Evolutionary conservation across 2,888 invertebrate genomes (phyloP).

Genomic region (Drosophila vallismaia): DNA sequence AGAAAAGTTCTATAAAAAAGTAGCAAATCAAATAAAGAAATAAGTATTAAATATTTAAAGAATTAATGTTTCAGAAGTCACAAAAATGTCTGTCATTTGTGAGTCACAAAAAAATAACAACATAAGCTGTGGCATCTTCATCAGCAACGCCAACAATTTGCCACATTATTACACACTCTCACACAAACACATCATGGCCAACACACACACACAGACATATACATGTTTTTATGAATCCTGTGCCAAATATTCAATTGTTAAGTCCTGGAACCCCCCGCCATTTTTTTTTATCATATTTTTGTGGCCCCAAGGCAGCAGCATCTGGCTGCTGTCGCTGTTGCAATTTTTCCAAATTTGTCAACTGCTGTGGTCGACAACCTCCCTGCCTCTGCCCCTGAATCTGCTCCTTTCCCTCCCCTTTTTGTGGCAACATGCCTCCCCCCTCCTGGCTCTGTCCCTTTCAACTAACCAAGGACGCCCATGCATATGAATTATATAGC

Average conservation of each 20-base stretch:
- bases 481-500: slow-evolving; percentile 63
- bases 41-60: background rate
- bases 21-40: background rate
- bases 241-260: slow-evolving; percentile 40
- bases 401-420: background rate
- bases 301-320: slow-evolving; percentile 45
- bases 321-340: slow-evolving; percentile 56
- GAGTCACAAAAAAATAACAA: background rate
- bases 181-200: slow-evolving; percentile 5
- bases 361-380: slow-evolving; percentile 49
- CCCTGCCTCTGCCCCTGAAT: background rate
- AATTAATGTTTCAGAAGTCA: background rate
- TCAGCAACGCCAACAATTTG: slow-evolving; percentile 42
- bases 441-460: slow-evolving; percentile 14
- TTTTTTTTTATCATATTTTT: slow-evolving; percentile 17
- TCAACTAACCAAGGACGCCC: slow-evolving; percentile 40
- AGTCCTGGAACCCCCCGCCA: background rate
- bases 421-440: background rate
- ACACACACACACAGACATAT: slow-evolving; percentile 4
- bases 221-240: background rate
- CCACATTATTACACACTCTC: slow-evolving; percentile 22
- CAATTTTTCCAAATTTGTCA: slow-evolving; percentile 77
- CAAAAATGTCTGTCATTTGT: background rate
- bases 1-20: background rate
- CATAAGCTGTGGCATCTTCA: slow-evolving; percentile 33